These are phyloP conservation scores for Oxygymnocypris stewartii DNA, from an alignment of 2,113 vertebrate species.

Conservation along the genomic window DNA sequence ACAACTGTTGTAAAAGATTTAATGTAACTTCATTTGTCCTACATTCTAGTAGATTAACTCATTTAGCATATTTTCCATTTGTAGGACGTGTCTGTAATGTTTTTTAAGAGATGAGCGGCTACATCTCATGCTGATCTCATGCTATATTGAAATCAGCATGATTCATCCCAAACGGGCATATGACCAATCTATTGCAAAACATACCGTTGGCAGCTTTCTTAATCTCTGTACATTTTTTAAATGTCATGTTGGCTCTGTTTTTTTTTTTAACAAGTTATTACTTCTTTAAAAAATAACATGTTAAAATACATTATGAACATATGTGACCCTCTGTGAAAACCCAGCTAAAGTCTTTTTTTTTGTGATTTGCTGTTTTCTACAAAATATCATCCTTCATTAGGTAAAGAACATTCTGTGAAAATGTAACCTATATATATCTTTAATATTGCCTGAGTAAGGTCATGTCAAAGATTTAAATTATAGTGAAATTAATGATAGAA, in stretches of 20 bases:
- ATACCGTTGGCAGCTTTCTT: not conserved
- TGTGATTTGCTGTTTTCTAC: too few species aligned
- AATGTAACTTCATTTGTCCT: too few species aligned
- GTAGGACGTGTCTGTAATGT: not conserved
- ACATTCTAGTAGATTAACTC: not conserved
- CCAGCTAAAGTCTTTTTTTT: too few species aligned
- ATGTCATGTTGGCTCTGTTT: constrained; percentile 56
- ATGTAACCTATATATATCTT: too few species aligned
- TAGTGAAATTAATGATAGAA: too few species aligned
- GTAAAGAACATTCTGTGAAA: too few species aligned
- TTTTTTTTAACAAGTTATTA: not conserved
- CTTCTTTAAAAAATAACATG: not conserved
- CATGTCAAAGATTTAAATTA: too few species aligned
- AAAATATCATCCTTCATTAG: too few species aligned
- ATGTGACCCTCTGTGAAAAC: too few species aligned
- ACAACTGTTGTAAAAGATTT: too few species aligned
- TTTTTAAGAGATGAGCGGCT: not conserved
- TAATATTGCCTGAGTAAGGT: too few species aligned
- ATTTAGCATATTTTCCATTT: not conserved
- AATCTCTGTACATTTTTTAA: not conserved
- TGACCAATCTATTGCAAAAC: not conserved
- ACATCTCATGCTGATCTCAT: not conserved
- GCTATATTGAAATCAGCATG: not conserved
- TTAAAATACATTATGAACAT: not conserved
- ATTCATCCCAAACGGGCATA: not conserved